Percentiles rank a stretch among this genome's conserved stretches.
These are phyloP conservation scores for Hydropsyche tenuis DNA, from an alignment of 1,140 invertebrate genomes.

Conservation along the genomic window DNA sequence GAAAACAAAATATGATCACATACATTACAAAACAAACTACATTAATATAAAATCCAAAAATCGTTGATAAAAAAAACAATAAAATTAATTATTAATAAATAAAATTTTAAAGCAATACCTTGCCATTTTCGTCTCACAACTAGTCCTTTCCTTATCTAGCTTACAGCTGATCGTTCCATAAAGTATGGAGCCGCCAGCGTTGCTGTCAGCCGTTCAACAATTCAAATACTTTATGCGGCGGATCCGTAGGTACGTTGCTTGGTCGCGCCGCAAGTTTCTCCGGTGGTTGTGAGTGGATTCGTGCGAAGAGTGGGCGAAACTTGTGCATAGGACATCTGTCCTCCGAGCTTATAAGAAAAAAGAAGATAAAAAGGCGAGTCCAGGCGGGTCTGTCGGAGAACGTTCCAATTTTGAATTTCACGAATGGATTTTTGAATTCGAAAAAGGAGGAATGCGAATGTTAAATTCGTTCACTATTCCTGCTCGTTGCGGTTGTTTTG, in stretches of 20 bases:
- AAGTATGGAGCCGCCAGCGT: constrained; percentile 42
- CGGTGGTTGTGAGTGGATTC: neutral
- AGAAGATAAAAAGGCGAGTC: constrained; percentile 43
- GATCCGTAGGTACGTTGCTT: constrained; percentile 42
- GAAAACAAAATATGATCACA: no score
- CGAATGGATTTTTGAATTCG: constrained; percentile 47
- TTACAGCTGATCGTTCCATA: constrained; percentile 39
- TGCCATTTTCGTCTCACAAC: constrained; percentile 31
- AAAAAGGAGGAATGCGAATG: neutral
- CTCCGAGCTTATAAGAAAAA: constrained; percentile 47
- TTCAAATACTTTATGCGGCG: constrained; percentile 47
- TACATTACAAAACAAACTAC: no score
- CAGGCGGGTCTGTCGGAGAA: constrained; percentile 38
- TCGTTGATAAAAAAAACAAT: neutral
- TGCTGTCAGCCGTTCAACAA: constrained; percentile 49
- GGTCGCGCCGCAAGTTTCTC: constrained; percentile 37
- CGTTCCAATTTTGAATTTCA: constrained; percentile 49
- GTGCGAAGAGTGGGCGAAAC: constrained; percentile 21
- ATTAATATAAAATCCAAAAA: neutral
- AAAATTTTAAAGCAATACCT: constrained; percentile 37
- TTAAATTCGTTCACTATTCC: no score
- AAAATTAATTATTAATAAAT: constrained; percentile 9
- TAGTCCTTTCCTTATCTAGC: constrained; percentile 48
- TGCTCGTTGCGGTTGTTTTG: no score
- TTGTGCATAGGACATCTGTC: constrained; percentile 29